Conservation (phyloP, 2,113 vertebrate species). For the Ciconia maguari region DNA sequence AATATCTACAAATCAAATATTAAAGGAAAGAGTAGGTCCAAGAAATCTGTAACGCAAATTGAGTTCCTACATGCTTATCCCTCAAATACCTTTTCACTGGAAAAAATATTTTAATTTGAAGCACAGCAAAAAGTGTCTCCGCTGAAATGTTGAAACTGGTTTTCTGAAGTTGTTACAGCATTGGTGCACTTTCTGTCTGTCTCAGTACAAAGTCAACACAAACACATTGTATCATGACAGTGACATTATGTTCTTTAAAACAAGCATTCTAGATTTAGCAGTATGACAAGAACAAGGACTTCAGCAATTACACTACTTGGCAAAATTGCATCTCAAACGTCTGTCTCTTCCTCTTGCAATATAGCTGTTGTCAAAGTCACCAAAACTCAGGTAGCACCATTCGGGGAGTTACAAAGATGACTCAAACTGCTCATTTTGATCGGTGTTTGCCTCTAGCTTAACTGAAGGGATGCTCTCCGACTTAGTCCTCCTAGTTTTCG, state of each 20-base stretch:
- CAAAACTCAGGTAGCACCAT: slow-evolving; percentile 57
- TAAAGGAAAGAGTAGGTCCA: slow-evolving; percentile 57
- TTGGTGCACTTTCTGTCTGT: slow-evolving; percentile 48
- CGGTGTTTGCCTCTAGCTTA: slow-evolving; percentile 70
- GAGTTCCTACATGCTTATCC: slow-evolving; percentile 66
- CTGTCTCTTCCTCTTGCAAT: slow-evolving; percentile 69
- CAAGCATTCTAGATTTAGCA: slow-evolving; percentile 71
- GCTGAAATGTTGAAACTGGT: slow-evolving; percentile 62
- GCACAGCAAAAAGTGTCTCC: slow-evolving; percentile 65
- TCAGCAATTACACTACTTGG: slow-evolving; percentile 74
- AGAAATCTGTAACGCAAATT: slow-evolving; percentile 46
- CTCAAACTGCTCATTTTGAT: slow-evolving; percentile 75
- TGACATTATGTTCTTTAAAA: slow-evolving; percentile 72
- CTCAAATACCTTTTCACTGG: slow-evolving; percentile 61
- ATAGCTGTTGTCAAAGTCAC: slow-evolving; percentile 63
- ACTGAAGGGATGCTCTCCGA: slow-evolving; percentile 71
- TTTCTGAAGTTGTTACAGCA: slow-evolving; percentile 71
- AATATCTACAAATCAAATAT: slow-evolving; percentile 63
- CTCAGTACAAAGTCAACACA: slow-evolving; percentile 64
- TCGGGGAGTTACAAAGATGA: slow-evolving; percentile 75
- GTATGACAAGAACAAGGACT: slow-evolving; percentile 73
- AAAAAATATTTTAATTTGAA: slow-evolving; percentile 47
- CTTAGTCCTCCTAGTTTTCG: slow-evolving; percentile 79
- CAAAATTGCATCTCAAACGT: slow-evolving; percentile 71
- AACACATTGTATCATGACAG: slow-evolving; percentile 66